These are phyloP conservation scores for Lysiphlebus fabarum DNA, from an alignment of 1,140 invertebrate genomes.

Conservation along the genomic window DNA sequence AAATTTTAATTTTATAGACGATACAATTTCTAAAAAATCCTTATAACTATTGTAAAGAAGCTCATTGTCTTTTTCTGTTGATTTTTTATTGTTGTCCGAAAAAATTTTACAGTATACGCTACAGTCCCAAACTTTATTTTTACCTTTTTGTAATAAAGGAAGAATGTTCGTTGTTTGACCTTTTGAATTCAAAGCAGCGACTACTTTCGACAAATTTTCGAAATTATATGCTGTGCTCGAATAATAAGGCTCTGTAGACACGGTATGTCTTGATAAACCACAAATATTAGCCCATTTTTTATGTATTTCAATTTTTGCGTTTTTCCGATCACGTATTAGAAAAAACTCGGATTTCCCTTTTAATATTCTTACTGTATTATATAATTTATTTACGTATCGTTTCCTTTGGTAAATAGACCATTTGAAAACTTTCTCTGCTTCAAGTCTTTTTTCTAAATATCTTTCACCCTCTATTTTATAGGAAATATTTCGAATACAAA, in stretches of 20 bases:
- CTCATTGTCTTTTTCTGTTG: too few relatives aligned
- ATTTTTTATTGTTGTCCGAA: too few relatives aligned
- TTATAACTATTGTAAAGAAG: not conserved
- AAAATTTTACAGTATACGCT: not conserved
- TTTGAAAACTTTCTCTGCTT: slow-evolving; percentile 15
- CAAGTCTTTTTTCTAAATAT: slow-evolving; percentile 11
- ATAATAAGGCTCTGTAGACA: slow-evolving; percentile 10
- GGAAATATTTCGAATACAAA: too few relatives aligned
- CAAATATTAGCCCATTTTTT: not conserved
- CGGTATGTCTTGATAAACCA: too few relatives aligned
- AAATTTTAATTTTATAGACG: not conserved
- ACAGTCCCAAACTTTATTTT: not conserved
- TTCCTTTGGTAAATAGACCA: slow-evolving; percentile 5
- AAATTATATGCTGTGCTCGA: slow-evolving; percentile 5
- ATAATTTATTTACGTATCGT: not conserved
- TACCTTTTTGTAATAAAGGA: not conserved
- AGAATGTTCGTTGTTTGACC: slow-evolving; percentile 2
- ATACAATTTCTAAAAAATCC: not conserved
- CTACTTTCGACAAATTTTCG: not conserved
- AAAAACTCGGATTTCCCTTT: slow-evolving; percentile 3
- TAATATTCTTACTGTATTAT: not conserved
- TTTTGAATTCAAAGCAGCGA: not conserved
- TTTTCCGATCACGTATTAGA: not conserved
- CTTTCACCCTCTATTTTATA: too few relatives aligned
- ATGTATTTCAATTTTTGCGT: not conserved